A percentile compares a stretch with the other conserved stretches of the same genome.
Evolutionary conservation across 1,140 invertebrate species (phyloP).

Genomic region (Penaeus japonicus): DNA sequence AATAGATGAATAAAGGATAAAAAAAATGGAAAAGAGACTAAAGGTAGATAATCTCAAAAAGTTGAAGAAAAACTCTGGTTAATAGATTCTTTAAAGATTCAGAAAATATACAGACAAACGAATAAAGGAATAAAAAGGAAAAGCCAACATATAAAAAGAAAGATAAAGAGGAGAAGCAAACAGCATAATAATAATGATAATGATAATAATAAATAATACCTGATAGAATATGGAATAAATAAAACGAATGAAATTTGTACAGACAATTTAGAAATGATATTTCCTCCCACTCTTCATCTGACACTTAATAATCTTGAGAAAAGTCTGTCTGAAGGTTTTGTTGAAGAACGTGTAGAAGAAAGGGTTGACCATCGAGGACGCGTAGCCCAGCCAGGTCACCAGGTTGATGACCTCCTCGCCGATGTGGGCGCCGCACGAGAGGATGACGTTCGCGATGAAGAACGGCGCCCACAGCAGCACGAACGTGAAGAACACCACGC

Average conservation of each 20-base stretch:
- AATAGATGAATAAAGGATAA: neutral
- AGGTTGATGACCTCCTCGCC: slow-evolving; percentile 82
- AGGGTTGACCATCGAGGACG: slow-evolving; percentile 92
- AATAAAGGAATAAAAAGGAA: neutral
- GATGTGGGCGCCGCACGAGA: slow-evolving; percentile 78
- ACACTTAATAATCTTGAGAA: slow-evolving; percentile 87
- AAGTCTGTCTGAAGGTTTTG: slow-evolving; percentile 88
- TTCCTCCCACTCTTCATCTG: slow-evolving; percentile 47
- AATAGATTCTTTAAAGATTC: no score
- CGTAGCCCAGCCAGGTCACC: slow-evolving; percentile 90
- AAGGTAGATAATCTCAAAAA: no score
- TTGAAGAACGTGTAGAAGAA: slow-evolving; percentile 96
- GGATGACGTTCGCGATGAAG: slow-evolving; percentile 86
- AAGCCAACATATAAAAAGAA: neutral
- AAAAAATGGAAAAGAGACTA: neutral
- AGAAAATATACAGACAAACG: neutral
- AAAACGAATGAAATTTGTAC: neutral
- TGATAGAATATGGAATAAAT: neutral
- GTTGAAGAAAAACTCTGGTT: no score
- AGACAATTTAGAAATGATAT: slow-evolving; percentile 37
- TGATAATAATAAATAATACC: neutral
- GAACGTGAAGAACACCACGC: slow-evolving; percentile 92
- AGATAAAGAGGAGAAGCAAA: neutral
- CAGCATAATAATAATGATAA: neutral
- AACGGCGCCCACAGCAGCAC: slow-evolving; percentile 94